A percentile compares a stretch with the other conserved stretches of the same genome.
Evolutionary conservation across 2,797 vertebrate species (phyloP).

Genomic region (Sebastes itinus): DNA sequence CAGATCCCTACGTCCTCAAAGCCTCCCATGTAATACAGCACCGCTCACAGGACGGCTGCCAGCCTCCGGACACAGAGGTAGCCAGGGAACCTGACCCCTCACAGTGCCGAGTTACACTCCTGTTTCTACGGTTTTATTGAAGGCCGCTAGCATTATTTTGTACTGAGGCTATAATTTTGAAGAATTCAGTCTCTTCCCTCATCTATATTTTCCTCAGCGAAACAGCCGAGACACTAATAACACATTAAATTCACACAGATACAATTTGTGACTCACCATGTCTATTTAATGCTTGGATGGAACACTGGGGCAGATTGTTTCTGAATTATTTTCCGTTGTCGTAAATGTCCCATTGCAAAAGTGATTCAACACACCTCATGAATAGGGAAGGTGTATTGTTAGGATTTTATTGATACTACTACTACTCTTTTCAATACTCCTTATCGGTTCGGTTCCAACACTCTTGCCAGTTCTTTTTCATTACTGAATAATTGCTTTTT

Average conservation of each 20-base stretch:
- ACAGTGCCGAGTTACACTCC: conserved; percentile 1
- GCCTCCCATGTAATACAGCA: conserved; percentile 36
- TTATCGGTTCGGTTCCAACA: too few relatives aligned
- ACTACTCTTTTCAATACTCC: too few relatives aligned
- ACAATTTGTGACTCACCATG: background rate
- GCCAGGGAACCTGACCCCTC: conserved; percentile 32
- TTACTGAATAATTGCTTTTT: too few relatives aligned
- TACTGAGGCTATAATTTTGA: background rate
- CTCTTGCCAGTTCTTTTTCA: too few relatives aligned
- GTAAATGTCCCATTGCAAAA: background rate
- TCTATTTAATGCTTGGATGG: conserved; percentile 1
- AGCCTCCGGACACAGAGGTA: conserved; percentile 5
- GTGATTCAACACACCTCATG: background rate
- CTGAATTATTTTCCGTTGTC: background rate
- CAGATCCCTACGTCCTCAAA: conserved; percentile 20
- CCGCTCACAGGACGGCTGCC: background rate
- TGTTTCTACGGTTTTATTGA: conserved; percentile 17
- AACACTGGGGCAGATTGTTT: background rate
- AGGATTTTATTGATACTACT: too few relatives aligned
- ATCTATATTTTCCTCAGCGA: background rate
- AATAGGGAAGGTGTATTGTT: background rate
- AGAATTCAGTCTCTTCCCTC: background rate
- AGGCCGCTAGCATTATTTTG: background rate
- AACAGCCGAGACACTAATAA: background rate
- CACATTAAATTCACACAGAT: background rate